These are phyloP conservation scores for Patella depressa DNA, from an alignment of 2,888 invertebrate genomes.

Conservation along the genomic window DNA sequence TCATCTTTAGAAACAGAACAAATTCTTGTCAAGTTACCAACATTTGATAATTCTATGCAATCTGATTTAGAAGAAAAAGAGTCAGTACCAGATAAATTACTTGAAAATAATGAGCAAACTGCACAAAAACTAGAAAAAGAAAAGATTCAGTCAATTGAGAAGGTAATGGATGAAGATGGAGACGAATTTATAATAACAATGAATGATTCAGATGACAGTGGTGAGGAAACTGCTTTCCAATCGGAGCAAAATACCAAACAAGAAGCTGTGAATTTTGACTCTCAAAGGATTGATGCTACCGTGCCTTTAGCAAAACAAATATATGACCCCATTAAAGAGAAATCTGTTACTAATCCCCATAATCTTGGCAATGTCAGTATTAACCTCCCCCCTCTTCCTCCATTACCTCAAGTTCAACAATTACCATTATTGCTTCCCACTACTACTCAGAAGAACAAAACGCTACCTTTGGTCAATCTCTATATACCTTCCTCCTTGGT, in stretches of 20 bases:
- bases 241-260: background rate
- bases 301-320: background rate
- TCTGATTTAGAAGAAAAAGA: no score
- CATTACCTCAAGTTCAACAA: background rate
- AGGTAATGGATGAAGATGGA: background rate
- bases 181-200: background rate
- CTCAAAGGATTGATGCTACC: background rate
- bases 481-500: background rate
- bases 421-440: no score
- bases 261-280: background rate
- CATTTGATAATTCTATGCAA: no score
- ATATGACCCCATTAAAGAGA: background rate
- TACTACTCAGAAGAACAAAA: background rate
- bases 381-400: background rate
- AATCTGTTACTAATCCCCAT: background rate
- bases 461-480: background rate
- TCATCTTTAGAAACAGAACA: slow-evolving; percentile 17
- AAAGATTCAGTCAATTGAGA: background rate
- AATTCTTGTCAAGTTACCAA: slow-evolving; percentile 23
- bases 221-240: background rate
- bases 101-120: no score
- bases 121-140: background rate
- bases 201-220: slow-evolving; percentile 4
- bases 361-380: background rate
- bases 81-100: no score